Evolutionary conservation across 2,888 invertebrate species (phyloP), one percentile per base, ranked within the genome.

Genomic region (Stenoptilia bipunctidactyla): DNA sequence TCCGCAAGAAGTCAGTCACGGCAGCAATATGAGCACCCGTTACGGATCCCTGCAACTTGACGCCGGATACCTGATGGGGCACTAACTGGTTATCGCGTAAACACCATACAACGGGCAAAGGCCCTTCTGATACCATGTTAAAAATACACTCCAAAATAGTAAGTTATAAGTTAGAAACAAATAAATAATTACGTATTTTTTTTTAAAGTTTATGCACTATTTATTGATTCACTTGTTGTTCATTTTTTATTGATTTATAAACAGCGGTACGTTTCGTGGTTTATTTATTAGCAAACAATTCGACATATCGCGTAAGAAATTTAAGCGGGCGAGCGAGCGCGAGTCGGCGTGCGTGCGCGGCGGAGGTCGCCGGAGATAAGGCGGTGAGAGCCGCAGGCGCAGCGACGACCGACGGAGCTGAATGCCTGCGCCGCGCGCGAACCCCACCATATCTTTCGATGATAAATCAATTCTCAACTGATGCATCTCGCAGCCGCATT

Each of bases 11-110:
- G 62, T 89, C 87, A 42, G 88, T 85, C 39, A 89, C 87, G 42
- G 88, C 88, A 40, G 87, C 86, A 76, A 88, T 88, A 56, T 89
- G 89, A 37, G 88, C 88, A 54, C 88, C 87, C 15, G 89, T 89
- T 45, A 89, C 82, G 44, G 86, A 86, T 45, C 89, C 89, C 65
- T 89, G 88, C 55, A 89, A 82, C 53, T 88, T 80, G 50, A 89
- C 88, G 55, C 89, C 88, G 44, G 88, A 88, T 51, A 89, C 80
- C 66, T 89, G 88, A 48, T 89, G 85, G 50, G 89, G 89, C 63
- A 88, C 86, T 83, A 88, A 87, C 66, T 87, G 86, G 73, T 89
- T 87, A 77, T 88, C 87, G 69, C 88, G 86, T 65, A 87, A 80
- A 82, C 88, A 89, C 89, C 88, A 89, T 66, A 89, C 88, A 55